These are phyloP conservation scores for Cettia cetti DNA, from an alignment of 2,113 vertebrate species.

Conservation along the genomic window DNA sequence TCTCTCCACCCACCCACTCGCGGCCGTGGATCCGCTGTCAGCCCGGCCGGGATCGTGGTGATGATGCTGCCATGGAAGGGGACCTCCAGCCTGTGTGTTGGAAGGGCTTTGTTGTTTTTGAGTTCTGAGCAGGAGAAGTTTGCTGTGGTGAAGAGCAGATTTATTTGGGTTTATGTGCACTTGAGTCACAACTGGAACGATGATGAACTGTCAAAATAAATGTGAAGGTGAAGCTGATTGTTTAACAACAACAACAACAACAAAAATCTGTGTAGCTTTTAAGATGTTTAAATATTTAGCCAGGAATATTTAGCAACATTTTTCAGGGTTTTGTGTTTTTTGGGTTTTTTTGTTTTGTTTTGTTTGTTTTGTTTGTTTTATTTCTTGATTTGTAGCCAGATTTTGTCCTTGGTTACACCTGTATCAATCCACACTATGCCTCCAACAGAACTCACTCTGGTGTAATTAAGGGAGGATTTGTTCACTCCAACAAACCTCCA, in stretches of 20 bases:
- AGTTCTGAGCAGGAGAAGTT: constrained; percentile 35
- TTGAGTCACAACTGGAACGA: constrained; percentile 12
- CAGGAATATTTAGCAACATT: neutral
- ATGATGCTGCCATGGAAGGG: neutral
- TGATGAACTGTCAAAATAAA: constrained; percentile 52
- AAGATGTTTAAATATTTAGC: constrained; percentile 14
- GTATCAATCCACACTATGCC: neutral
- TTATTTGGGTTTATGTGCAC: neutral
- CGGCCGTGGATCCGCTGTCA: neutral
- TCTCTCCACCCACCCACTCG: neutral
- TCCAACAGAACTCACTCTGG: neutral
- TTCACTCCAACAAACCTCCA: neutral
- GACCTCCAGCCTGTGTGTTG: neutral
- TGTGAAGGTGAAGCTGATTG: constrained; percentile 24
- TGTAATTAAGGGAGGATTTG: neutral
- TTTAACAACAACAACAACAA: neutral
- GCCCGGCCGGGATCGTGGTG: neutral
- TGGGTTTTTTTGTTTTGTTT: too few relatives aligned
- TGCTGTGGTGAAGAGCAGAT: neutral
- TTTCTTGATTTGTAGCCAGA: neutral
- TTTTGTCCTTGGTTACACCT: constrained; percentile 19
- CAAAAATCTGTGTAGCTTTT: neutral
- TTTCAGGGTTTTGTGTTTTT: too few relatives aligned
- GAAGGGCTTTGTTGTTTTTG: constrained; percentile 32
- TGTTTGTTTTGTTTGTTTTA: neutral